These are phyloP conservation scores for Paradoxurus hermaphroditus DNA, from an alignment of 2,113 vertebrate species.

Conservation along the genomic window DNA sequence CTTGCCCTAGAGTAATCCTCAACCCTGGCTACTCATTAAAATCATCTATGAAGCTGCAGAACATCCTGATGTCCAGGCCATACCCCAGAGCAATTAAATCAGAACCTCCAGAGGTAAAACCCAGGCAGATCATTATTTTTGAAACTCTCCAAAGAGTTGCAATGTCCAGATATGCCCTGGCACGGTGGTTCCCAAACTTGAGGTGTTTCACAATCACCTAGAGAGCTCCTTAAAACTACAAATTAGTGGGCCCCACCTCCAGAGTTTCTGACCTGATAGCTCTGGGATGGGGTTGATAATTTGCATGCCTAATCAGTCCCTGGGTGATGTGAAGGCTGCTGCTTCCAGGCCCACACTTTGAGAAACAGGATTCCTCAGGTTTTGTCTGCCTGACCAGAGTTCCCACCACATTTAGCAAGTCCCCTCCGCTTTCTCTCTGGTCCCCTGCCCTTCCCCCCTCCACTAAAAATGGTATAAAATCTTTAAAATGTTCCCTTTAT, in stretches of 20 bases:
- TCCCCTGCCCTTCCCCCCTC: no score
- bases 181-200: neutral
- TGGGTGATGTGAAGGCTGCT: no score
- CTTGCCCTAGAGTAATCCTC: neutral
- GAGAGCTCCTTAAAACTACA: neutral
- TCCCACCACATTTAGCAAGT: neutral
- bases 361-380: neutral
- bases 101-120: neutral
- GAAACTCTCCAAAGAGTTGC: neutral
- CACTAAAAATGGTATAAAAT: neutral
- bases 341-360: neutral
- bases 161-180: neutral
- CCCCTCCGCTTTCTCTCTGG: neutral
- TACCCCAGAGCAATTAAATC: neutral
- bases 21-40: neutral
- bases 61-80: neutral
- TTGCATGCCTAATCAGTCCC: neutral
- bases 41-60: neutral
- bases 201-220: neutral
- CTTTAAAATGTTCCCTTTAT: neutral
- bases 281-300: neutral
- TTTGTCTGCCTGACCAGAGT: neutral
- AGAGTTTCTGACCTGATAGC: neutral
- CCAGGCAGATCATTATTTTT: neutral
- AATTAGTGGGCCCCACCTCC: neutral